A percentile compares a stretch with the other conserved stretches of the same genome.
Conservation (phyloP, 2,888 invertebrate genomes). For the Oscheius onirici region DNA sequence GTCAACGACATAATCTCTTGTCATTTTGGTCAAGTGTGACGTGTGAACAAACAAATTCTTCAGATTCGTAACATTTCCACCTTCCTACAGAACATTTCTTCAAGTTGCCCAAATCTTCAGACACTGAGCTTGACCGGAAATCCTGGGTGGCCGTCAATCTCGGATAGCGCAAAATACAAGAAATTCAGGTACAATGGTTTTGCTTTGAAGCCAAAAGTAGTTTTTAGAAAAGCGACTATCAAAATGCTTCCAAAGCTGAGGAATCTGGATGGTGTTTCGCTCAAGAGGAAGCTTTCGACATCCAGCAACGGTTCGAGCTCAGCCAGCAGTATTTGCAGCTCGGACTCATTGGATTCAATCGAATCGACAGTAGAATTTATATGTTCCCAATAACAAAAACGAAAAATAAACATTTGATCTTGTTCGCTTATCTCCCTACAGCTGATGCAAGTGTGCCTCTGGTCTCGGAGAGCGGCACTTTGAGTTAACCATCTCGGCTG, state of each 20-base stretch:
- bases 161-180: slow-evolving; percentile 7
- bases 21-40: too few species aligned
- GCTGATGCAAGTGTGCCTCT: too few species aligned
- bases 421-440: not conserved
- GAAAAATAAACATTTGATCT: not conserved
- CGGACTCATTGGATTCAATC: not conserved
- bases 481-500: too few species aligned
- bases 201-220: not conserved
- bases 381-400: not conserved
- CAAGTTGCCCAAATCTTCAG: slow-evolving; percentile 56
- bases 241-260: slow-evolving; percentile 12
- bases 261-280: slow-evolving; percentile 3
- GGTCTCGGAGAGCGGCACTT: too few species aligned
- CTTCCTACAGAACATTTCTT: slow-evolving; percentile 48
- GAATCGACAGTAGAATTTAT: not conserved
- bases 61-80: slow-evolving; percentile 58
- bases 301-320: not conserved
- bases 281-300: not conserved
- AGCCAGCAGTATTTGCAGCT: not conserved
- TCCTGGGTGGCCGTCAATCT: slow-evolving; percentile 55
- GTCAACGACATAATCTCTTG: not conserved
- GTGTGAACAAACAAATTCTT: slow-evolving; percentile 24
- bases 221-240: slow-evolving; percentile 9
- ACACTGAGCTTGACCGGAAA: slow-evolving; percentile 56
- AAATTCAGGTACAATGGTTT: slow-evolving; percentile 37